Conservation (phyloP, 2,888 invertebrate genomes). For the Saturnia japonica region DNA sequence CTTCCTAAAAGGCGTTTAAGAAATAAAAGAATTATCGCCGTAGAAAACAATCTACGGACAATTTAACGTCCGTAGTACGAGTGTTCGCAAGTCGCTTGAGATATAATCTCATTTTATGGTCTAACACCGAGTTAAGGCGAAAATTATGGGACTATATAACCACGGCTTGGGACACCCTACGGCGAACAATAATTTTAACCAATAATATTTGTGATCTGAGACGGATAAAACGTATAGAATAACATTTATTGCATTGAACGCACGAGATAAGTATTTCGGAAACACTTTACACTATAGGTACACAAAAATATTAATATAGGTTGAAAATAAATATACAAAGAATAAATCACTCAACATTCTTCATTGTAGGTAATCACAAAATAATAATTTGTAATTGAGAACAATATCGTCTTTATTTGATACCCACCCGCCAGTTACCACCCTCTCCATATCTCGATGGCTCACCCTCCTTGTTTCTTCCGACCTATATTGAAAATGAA, state of each 20-base stretch:
- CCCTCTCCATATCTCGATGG: conserved; percentile 64
- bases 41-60: conserved; percentile 69
- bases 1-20: conserved; percentile 51
- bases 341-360: conserved; percentile 26
- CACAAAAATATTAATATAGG: not conserved
- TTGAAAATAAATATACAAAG: conserved; percentile 21
- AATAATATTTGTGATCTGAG: conserved; percentile 73
- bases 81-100: conserved; percentile 73
- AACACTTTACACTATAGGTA: no score
- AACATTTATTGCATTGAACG: conserved; percentile 52
- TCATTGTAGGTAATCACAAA: not conserved
- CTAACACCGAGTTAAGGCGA: conserved; percentile 79
- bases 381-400: conserved; percentile 24
- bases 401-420: conserved; percentile 49
- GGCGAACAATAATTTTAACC: conserved; percentile 66
- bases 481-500: conserved; percentile 81
- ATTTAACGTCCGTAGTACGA: conserved; percentile 66
- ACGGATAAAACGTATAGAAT: conserved; percentile 63
- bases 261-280: conserved; percentile 32
- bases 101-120: conserved; percentile 80
- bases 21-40: conserved; percentile 67
- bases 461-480: conserved; percentile 71
- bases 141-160: conserved; percentile 74
- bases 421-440: conserved; percentile 81
- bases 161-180: conserved; percentile 74